These are phyloP conservation scores for Notolabrus celidotus DNA, from an alignment of 2,797 vertebrate species.

Conservation along the genomic window DNA sequence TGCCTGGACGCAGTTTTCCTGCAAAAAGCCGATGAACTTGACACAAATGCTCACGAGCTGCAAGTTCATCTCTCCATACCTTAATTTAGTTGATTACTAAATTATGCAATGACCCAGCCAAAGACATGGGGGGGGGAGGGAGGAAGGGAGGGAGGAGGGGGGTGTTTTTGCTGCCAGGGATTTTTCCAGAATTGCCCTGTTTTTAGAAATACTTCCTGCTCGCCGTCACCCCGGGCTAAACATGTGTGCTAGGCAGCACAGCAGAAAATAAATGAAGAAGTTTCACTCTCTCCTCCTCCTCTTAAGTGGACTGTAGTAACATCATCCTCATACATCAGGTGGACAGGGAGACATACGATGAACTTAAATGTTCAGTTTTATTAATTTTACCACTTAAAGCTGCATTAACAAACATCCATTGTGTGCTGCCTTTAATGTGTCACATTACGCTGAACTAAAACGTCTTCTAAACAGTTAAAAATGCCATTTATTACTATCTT, in stretches of 20 bases:
- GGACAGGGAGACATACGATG: conserved; percentile 36
- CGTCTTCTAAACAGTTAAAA: no score
- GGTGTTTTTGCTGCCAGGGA: conserved; percentile 61
- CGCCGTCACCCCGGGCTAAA: conserved; percentile 71
- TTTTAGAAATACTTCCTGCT: conserved; percentile 72
- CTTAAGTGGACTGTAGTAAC: conserved; percentile 32
- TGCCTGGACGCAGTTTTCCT: conserved; percentile 54
- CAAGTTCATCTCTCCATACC: conserved; percentile 74
- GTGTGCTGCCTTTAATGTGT: conserved; percentile 16
- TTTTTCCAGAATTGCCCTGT: conserved; percentile 69
- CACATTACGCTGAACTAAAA: conserved; percentile 49
- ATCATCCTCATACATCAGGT: conserved; percentile 60
- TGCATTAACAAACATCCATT: conserved; percentile 4
- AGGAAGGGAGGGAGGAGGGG: neutral
- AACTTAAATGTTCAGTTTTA: conserved; percentile 29
- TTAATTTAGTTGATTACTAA: conserved; percentile 81
- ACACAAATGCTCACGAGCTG: conserved; percentile 79
- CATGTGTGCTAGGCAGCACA: conserved; percentile 74
- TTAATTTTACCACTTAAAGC: conserved; percentile 37
- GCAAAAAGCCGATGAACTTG: conserved; percentile 72
- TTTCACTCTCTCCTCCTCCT: conserved; percentile 33
- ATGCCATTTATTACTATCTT: no score
- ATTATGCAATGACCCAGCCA: conserved; percentile 82
- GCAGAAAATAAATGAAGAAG: conserved; percentile 69
- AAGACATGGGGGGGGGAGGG: conserved; percentile 51